Conservation (phyloP, 2,888 invertebrate genomes). For the Deladenus siricidicola region DNA sequence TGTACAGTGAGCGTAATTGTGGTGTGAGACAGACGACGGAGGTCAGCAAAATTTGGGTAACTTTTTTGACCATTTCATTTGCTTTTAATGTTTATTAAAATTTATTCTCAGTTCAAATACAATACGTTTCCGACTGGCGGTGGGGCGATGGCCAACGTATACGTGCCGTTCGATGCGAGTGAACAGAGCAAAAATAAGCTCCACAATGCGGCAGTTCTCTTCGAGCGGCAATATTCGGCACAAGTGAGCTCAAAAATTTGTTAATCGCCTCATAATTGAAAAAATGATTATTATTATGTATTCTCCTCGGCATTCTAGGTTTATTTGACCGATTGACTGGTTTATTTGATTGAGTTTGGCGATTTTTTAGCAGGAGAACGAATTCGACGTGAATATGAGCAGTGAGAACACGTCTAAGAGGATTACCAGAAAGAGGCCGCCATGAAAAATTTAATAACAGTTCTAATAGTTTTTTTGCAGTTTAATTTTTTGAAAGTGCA, state of each 20-base stretch:
- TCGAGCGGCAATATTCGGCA: not conserved
- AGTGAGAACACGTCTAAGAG: no score
- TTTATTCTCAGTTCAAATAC: slow-evolving; percentile 7
- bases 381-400: no score
- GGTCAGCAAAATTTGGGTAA: not conserved
- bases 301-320: no score
- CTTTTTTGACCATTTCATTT: not conserved
- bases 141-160: not conserved
- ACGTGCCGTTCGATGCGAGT: not conserved
- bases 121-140: slow-evolving; percentile 5
- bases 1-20: not conserved
- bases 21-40: not conserved
- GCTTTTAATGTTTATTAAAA: not conserved
- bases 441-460: no score
- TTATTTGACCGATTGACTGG: no score
- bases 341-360: no score
- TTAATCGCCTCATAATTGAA: no score
- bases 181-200: not conserved
- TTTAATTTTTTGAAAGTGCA: no score
- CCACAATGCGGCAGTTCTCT: not conserved
- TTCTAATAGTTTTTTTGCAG: no score
- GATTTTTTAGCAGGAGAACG: no score
- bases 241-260: not conserved
- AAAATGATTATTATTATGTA: no score
- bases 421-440: no score